Evolutionary conservation across 2,113 vertebrate genomes (phyloP).

Genomic region (Istiophorus platypterus): DNA sequence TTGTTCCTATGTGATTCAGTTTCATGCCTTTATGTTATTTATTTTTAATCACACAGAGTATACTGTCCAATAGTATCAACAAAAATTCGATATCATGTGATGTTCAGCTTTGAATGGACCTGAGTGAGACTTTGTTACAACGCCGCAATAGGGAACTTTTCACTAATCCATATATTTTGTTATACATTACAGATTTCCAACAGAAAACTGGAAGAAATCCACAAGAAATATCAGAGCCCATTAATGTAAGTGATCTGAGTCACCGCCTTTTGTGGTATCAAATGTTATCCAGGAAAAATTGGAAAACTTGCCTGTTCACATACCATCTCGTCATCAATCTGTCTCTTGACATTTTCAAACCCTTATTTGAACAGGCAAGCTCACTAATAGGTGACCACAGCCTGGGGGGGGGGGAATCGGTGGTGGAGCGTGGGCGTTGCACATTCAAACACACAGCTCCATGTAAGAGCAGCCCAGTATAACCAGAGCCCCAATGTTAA

Average conservation of each 20-base stretch:
- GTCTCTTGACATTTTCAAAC: slow-evolving; percentile 6
- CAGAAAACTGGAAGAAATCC: background rate
- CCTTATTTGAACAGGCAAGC: background rate
- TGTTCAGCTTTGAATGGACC: background rate
- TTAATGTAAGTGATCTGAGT: background rate
- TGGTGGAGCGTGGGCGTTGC: too few species aligned
- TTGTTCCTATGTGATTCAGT: too few species aligned
- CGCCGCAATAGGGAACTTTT: too few species aligned
- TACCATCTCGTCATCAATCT: slow-evolving; percentile 8
- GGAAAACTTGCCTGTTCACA: background rate
- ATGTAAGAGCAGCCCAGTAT: background rate
- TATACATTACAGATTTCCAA: background rate
- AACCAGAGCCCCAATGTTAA: background rate
- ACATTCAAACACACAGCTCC: background rate
- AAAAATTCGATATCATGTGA: background rate
- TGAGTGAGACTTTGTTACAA: background rate
- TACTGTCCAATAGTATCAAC: background rate
- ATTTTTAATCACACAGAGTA: too few species aligned
- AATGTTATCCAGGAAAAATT: background rate
- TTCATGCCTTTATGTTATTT: too few species aligned
- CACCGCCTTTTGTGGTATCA: background rate
- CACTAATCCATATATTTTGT: background rate
- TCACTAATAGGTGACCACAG: background rate
- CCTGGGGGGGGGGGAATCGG: too few species aligned
- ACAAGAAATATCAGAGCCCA: background rate